Percentiles rank a stretch among this genome's conserved stretches.
phyloP scores from a whole-genome alignment of 2,888 invertebrate genomes.

The Philereme vetulata region DNA sequence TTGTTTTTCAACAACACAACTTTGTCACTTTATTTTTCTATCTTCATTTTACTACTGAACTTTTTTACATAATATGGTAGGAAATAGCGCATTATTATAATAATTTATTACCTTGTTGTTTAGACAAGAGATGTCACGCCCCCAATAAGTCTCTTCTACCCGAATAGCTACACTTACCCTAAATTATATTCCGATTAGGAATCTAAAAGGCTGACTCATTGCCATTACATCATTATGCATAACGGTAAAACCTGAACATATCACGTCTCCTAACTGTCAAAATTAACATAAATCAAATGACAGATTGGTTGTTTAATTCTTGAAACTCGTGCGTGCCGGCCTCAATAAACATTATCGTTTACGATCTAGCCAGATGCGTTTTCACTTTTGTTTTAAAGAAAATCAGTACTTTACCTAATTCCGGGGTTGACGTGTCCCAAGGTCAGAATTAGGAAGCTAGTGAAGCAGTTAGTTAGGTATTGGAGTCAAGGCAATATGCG shows the following conservation, averaged over 20 bases:
- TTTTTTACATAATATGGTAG: too few species aligned
- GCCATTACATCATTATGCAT: neutral
- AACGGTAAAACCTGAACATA: too few species aligned
- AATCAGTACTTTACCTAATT: constrained; percentile 21
- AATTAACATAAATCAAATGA: constrained; percentile 12
- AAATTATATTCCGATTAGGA: neutral
- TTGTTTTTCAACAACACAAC: too few species aligned
- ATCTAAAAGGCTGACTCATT: neutral
- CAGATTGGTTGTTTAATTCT: constrained; percentile 12
- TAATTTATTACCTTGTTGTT: too few species aligned
- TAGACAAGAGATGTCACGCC: too few species aligned
- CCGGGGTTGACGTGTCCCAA: constrained; percentile 36
- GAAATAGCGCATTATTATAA: too few species aligned
- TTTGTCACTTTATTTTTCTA: too few species aligned
- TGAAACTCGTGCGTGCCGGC: constrained; percentile 49
- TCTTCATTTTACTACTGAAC: too few species aligned
- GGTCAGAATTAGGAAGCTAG: constrained; percentile 31
- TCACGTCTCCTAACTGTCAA: neutral
- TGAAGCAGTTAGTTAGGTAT: constrained; percentile 12
- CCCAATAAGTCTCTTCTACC: too few species aligned
- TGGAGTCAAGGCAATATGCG: constrained; percentile 21
- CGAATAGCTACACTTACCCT: too few species aligned
- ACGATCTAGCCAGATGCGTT: constrained; percentile 44
- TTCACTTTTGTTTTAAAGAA: constrained; percentile 38
- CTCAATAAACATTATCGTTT: constrained; percentile 50